Base-by-base conservation (phyloP, 2,113 vertebrate species). In the Rhinichthys klamathensis region DNA sequence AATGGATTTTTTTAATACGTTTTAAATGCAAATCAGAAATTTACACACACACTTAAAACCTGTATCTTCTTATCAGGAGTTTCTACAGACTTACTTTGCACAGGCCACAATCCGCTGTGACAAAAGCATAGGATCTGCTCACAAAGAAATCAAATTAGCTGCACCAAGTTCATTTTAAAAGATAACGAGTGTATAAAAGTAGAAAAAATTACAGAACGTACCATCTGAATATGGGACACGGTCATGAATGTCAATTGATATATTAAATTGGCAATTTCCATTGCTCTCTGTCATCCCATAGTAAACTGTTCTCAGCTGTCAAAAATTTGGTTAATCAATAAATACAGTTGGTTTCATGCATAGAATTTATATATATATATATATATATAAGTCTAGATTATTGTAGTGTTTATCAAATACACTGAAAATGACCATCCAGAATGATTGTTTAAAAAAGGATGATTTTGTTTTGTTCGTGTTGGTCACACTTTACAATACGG, bases 251-350 rank as follows among this genome's bases (percentile, higher is more conserved):
- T 93, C 90, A 1, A 95, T 87, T 0, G 76, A 89, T 4, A 93
- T n/a, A 30, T 97, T 90, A 91, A 98, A 99, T 92, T 92, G 90
- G 92, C 98, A 99, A 0, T 86, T 85, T 21, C 94, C 90, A 6
- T 94, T 87, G 61, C 93, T 90, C 1, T 94, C 90, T 0, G 92
- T 87, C 0, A 92, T 96, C 90, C 93, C 93, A 25, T 98, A 96
- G 87, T 94, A 97, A 3, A 97, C 93, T 0, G 95, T 97, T 92
- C 84, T 96, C 86, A 99, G 89, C 98, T 99, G 84, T 90, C 69
- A 72, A 84, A 70, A 25, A 18, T 21, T 2, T 90, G n/a, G 38
- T 89, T 84, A 15, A 84, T 4, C 15, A 3, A 4, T 0, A 0
- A n/a, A 77, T 80, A 25, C 8, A 67, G 10, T 21, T 75, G 2